Base-by-base conservation (phyloP, 64 coral and sea anemone genomes). In the Montipora cactus region DNA sequence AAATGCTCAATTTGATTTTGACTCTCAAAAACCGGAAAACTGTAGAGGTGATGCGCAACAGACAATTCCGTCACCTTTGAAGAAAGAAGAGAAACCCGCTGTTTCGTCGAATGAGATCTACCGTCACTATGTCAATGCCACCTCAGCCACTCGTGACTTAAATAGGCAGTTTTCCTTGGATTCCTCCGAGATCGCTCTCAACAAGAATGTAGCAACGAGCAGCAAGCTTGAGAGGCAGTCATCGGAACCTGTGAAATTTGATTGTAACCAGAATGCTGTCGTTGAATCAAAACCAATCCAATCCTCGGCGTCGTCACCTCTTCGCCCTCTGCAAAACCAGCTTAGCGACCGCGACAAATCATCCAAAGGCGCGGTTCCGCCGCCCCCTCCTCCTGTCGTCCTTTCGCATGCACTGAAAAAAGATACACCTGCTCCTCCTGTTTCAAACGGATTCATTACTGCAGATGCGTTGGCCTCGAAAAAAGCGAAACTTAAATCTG, bases 401-500 rank as follows among this genome's bases (percentile, higher is more conserved):
- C 68, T 57, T 74, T 8, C 61, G 16, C 81, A 50, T 44, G 50
- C 59, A 19, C 47, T 49, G 25, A 93, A 93, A 74, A 76, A 14
- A 0, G 49, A 80, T 76, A 51, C 72, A 7, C 61, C 92, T 2
- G 10, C 23, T 44, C 80, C 92, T 15, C 48, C 92, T 2, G 92
- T 88, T 44, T 18, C 44, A 13, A 68, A 78, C 15, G 92, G 92
- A 25, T 25, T 93, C 4, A 80, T 93, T 52, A 93, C 92, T 18
- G 51, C 74, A 5, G 84, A 93, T 74, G 92, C 83, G 5, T 77
- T 93, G 21, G 62, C 85, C 28, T 75, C 92, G 47, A 93, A 87
- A 15, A 87, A 81, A 61, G 52, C 46, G 0, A 93, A 79, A 4
- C 64, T 93, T 6, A 93, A 88, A 80, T 73, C 84, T 50, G 64